Percentiles rank a stretch among this genome's conserved stretches.
These are phyloP conservation scores for Apodemus agrarius DNA, from an alignment of 2,797 vertebrate species.

Conservation along the genomic window DNA sequence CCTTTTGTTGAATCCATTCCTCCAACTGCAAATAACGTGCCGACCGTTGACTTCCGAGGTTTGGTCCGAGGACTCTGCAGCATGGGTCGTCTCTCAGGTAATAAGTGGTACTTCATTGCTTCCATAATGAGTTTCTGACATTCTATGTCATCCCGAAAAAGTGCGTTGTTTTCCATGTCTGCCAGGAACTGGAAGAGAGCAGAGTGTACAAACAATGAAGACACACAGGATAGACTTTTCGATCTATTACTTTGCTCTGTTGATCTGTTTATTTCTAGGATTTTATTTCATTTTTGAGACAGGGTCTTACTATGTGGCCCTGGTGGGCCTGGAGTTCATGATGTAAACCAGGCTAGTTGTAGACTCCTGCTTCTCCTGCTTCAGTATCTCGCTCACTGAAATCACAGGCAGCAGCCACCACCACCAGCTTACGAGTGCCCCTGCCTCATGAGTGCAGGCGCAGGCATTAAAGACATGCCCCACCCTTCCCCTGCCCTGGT, in stretches of 20 bases:
- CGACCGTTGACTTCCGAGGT: constrained; percentile 97
- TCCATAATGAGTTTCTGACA: constrained; percentile 99
- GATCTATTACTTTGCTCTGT: background rate
- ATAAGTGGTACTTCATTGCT: constrained; percentile 99
- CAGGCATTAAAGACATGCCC: no score
- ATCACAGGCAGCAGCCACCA: background rate
- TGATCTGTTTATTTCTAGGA: background rate
- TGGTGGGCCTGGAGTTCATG: background rate
- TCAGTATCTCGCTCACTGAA: background rate
- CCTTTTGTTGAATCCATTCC: constrained; percentile 99
- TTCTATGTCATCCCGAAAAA: constrained; percentile 96
- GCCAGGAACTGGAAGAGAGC: constrained; percentile 80
- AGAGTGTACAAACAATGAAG: background rate
- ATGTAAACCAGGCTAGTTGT: background rate
- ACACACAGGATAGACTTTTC: background rate
- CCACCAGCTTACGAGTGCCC: background rate
- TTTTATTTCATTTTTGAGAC: background rate
- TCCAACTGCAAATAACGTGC: constrained; percentile 96
- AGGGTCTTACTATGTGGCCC: background rate
- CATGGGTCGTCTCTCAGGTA: constrained; percentile 95
- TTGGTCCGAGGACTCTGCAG: constrained; percentile 97
- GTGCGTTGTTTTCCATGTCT: constrained; percentile 94
- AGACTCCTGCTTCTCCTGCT: background rate
- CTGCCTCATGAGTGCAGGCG: background rate
- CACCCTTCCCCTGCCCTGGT: background rate